Base-by-base conservation (phyloP, 2,797 vertebrate genomes). In the Urosaurus nigricauda region DNA sequence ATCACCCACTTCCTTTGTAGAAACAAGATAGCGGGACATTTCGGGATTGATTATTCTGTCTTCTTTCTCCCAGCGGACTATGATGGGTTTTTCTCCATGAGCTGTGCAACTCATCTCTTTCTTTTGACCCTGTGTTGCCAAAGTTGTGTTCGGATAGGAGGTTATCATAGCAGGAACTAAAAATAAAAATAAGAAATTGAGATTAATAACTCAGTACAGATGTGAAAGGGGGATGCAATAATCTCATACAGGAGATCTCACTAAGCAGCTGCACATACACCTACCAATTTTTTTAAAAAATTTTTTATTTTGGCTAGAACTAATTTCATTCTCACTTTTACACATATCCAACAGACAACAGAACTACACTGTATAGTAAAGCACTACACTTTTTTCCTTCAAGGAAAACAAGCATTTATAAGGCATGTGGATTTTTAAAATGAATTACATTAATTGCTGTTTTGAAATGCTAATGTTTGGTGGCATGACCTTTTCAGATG, bases 11-110 rank as follows among this genome's bases (percentile, higher is more conserved):
- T 99, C 99, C 94, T 99, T 99, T 93, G 98, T 98, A 80, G 98
- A 98, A 94, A 99, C 98, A 13, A 99, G 97, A 80, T 99, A 99
- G 53, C 99, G 98, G 92, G 98, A 99, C 97, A 98, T 99, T 95
- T 99, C 99, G 0, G 98, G 99, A 96, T 99, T 99, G 90, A 99
- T 99, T 96, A 99, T 99, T 78, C 98, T 95, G 88, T 99, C 98
- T 89, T 99, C 99, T 93, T 99, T 99, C 95, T 99, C 99, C 99
- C 99, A 99, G 96, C 99, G 99, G 87, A 99, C 98, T 86, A 99
- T 99, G 95, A 99, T 99, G 96, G 99, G 99, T 92, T 99, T 99
- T 96, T 99, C 99, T 0, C 99, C 99, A 0, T 99, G 99, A 11
- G 99, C 99, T 0, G 98, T 98, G 94, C 99, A 99, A 95, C 98